Conservation (phyloP, 2,797 vertebrate genomes). For the Pristis pectinata region DNA sequence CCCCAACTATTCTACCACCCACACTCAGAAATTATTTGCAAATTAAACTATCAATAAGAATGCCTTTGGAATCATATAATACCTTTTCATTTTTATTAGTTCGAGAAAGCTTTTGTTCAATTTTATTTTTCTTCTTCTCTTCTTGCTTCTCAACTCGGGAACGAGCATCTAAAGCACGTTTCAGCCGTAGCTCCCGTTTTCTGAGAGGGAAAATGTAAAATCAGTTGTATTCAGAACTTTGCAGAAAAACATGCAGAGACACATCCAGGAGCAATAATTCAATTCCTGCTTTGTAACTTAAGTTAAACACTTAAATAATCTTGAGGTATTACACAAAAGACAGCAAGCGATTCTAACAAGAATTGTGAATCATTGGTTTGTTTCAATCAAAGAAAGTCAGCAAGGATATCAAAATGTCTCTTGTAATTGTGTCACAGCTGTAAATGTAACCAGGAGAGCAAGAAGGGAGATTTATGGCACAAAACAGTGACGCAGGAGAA, state of each 20-base stretch:
- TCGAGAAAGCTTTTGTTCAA: conserved; percentile 80
- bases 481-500: background rate
- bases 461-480: background rate
- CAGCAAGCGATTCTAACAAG: background rate
- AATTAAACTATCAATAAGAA: too few species aligned
- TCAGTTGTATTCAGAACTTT: background rate
- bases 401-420: background rate
- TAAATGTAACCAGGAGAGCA: background rate
- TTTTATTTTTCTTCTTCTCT: conserved; percentile 80
- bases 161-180: conserved; percentile 77
- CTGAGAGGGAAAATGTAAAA: conserved; percentile 50
- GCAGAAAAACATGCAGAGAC: background rate
- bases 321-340: too few species aligned
- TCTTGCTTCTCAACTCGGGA: conserved; percentile 79
- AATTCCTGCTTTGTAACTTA: background rate
- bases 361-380: background rate
- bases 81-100: conserved; percentile 85
- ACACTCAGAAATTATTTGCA: too few species aligned
- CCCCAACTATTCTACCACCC: too few species aligned
- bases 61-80: too few species aligned
- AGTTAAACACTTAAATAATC: too few species aligned
- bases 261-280: background rate
- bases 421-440: background rate
- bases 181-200: conserved; percentile 80
- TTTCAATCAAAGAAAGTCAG: background rate